Percentiles rank a stretch among this genome's conserved stretches.
These are phyloP conservation scores for Meta bourneti DNA, from an alignment of 2,888 invertebrate genomes.

Conservation along the genomic window DNA sequence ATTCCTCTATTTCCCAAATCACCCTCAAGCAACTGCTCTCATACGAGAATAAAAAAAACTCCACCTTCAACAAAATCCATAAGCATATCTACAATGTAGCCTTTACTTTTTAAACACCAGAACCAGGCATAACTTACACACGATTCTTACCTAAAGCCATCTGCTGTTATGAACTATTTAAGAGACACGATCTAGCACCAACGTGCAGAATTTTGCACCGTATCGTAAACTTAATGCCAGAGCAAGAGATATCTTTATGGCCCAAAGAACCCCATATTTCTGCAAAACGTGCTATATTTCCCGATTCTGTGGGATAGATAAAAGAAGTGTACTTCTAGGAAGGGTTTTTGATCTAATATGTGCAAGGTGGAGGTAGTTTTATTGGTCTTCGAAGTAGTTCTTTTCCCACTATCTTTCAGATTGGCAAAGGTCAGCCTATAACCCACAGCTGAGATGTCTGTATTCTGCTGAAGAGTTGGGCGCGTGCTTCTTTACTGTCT, in stretches of 20 bases:
- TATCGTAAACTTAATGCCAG: conserved; percentile 32
- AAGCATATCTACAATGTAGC: too few species aligned
- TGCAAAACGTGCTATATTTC: conserved; percentile 56
- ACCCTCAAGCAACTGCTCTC: too few species aligned
- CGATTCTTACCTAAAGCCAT: too few species aligned
- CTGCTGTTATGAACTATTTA: too few species aligned
- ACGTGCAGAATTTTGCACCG: conserved; percentile 20
- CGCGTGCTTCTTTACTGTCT: not conserved
- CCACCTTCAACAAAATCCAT: too few species aligned
- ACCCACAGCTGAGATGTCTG: conserved; percentile 37
- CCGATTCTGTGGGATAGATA: conserved; percentile 37
- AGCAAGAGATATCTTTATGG: conserved; percentile 26
- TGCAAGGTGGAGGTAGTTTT: conserved; percentile 7
- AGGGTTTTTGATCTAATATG: conserved; percentile 3
- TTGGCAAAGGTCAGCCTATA: conserved; percentile 22
- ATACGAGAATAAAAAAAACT: too few species aligned
- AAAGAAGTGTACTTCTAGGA: conserved; percentile 1
- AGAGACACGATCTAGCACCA: not conserved
- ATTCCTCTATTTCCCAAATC: too few species aligned
- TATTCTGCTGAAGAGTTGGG: not conserved
- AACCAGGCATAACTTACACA: too few species aligned
- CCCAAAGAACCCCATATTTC: conserved; percentile 31
- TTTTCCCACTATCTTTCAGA: conserved; percentile 27
- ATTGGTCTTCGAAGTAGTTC: conserved; percentile 28
- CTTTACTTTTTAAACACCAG: too few species aligned